Conservation (phyloP, 2,797 vertebrate species). For the Allobates femoralis region DNA sequence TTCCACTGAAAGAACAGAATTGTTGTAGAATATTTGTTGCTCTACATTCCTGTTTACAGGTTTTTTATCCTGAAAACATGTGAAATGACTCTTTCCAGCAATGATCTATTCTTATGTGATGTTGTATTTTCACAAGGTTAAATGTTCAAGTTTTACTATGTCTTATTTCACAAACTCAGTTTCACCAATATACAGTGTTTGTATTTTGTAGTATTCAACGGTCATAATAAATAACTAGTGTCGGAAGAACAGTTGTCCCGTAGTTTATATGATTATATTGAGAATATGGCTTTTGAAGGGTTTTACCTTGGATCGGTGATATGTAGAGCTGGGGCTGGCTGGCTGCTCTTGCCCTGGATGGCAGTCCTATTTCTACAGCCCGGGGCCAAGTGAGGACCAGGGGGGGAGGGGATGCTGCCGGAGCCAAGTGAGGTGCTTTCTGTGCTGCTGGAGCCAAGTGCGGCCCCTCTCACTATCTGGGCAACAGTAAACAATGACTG, state of each 20-base stretch:
- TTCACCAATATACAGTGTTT: not conserved
- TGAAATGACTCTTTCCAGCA: not conserved
- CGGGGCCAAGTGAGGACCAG: too few relatives aligned
- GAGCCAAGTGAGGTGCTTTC: too few relatives aligned
- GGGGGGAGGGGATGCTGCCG: too few relatives aligned
- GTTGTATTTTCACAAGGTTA: not conserved
- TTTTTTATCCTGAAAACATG: not conserved
- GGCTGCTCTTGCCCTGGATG: too few relatives aligned
- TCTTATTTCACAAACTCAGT: conserved; percentile 1
- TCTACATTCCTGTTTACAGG: not conserved
- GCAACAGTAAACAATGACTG: too few relatives aligned
- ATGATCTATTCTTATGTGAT: not conserved
- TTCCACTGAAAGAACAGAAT: not conserved
- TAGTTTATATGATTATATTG: not conserved
- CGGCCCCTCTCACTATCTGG: too few relatives aligned
- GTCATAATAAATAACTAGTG: not conserved
- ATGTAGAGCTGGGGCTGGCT: too few relatives aligned
- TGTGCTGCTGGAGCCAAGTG: too few relatives aligned
- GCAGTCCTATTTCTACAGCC: too few relatives aligned
- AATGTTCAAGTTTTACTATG: conserved; percentile 12
- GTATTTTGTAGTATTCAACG: not conserved
- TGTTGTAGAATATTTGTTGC: not conserved
- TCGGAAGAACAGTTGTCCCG: not conserved
- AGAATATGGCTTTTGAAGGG: not conserved
- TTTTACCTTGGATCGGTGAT: not conserved